Percentiles rank a stretch among this genome's conserved stretches.
Evolutionary conservation across 2,888 invertebrate species (phyloP).

Genomic region (Pollenia amentaria): DNA sequence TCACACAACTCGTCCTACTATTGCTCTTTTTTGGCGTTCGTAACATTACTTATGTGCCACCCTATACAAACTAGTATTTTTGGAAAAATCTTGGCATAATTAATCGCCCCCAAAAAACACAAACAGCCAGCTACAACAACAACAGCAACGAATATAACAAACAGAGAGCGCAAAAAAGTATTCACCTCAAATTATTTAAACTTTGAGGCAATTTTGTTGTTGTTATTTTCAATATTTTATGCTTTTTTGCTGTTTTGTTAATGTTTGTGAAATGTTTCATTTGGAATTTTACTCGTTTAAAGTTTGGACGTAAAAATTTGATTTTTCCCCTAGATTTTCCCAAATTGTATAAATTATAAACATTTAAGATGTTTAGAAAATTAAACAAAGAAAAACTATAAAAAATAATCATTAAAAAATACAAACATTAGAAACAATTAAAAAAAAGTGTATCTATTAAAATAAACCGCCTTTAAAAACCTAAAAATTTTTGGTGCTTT

Average conservation of each 20-base stretch:
- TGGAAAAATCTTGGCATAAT: conserved; percentile 71
- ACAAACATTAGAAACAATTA: conserved; percentile 21
- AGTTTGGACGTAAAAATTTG: conserved; percentile 57
- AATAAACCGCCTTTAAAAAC: conserved; percentile 17
- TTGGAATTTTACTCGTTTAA: conserved; percentile 59
- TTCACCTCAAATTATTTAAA: conserved; percentile 44
- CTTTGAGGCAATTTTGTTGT: conserved; percentile 32
- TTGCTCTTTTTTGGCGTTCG: too few species aligned
- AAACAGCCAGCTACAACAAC: conserved; percentile 26
- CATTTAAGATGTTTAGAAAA: background rate
- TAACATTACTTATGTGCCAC: too few species aligned
- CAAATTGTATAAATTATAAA: conserved; percentile 10
- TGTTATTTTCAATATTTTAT: conserved; percentile 26
- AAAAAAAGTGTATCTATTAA: background rate
- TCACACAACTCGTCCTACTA: too few species aligned
- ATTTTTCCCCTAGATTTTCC: conserved; percentile 4
- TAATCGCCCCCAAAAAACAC: conserved; percentile 21
- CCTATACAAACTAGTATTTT: conserved; percentile 43
- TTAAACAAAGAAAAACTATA: conserved; percentile 14
- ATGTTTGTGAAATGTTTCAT: conserved; percentile 66
- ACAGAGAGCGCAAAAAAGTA: conserved; percentile 51
- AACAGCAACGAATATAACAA: conserved; percentile 24
- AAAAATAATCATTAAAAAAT: conserved; percentile 26
- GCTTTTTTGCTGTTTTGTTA: conserved; percentile 15
- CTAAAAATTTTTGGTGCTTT: background rate